Percentiles rank a stretch among this genome's conserved stretches.
These are phyloP conservation scores for Threskiornis aethiopicus DNA, from an alignment of 2,797 vertebrate genomes.

Conservation along the genomic window DNA sequence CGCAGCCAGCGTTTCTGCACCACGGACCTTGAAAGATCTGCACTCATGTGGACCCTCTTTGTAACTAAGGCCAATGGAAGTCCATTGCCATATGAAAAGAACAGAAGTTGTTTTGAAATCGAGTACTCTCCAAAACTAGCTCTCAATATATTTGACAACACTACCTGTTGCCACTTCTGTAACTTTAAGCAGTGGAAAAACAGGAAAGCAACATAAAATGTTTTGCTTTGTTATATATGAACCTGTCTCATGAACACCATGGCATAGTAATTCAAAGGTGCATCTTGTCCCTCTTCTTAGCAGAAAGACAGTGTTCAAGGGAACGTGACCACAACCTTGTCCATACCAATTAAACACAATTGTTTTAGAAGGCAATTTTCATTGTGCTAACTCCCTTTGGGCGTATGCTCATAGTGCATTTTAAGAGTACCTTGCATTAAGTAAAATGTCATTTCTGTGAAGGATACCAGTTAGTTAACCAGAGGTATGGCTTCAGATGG, in stretches of 20 bases:
- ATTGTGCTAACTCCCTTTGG: neutral
- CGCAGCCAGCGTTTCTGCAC: neutral
- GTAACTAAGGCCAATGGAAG: neutral
- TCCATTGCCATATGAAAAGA: neutral
- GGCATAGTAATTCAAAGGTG: neutral
- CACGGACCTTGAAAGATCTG: neutral
- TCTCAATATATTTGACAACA: neutral
- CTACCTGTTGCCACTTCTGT: neutral
- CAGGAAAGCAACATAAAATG: neutral
- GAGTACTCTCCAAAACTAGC: neutral
- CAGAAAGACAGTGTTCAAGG: neutral
- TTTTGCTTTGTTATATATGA: neutral
- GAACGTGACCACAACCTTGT: neutral
- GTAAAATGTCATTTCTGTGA: neutral
- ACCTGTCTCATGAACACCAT: neutral
- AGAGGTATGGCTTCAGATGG: neutral
- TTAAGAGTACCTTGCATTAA: neutral
- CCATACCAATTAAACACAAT: neutral
- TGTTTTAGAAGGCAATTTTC: neutral
- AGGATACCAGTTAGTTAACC: neutral
- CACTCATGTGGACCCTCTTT: neutral
- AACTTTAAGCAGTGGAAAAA: neutral
- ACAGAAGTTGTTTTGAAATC: neutral
- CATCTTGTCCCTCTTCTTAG: neutral
- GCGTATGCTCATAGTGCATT: rapidly evolving